These are phyloP conservation scores for Athalia circularis DNA, from an alignment of 2,888 invertebrate species.

Conservation along the genomic window DNA sequence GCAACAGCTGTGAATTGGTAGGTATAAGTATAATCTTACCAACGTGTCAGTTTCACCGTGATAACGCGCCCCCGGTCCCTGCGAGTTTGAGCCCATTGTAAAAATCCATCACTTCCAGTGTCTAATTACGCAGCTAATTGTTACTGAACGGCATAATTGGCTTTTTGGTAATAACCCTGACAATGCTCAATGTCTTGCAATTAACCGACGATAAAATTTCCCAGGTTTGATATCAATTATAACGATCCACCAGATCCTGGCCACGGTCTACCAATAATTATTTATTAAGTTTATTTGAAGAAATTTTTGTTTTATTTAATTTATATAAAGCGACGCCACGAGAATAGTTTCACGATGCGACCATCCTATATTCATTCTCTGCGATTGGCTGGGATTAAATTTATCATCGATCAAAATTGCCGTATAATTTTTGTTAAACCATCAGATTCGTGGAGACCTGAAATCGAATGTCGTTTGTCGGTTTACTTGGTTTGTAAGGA, in stretches of 20 bases:
- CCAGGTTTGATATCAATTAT: constrained; percentile 38
- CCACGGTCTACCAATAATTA: background rate
- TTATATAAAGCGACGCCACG: no score
- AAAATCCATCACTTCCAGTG: constrained; percentile 42
- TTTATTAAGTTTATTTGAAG: background rate
- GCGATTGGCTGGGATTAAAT: no score
- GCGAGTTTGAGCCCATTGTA: constrained; percentile 18
- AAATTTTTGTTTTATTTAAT: no score
- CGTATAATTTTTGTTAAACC: no score
- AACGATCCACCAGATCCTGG: constrained; percentile 26
- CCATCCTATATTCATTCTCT: no score
- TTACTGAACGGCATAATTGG: constrained; percentile 56
- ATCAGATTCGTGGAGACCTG: no score
- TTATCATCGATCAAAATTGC: no score
- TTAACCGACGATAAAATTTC: constrained; percentile 40
- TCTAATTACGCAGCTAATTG: constrained; percentile 53
- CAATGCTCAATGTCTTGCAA: constrained; percentile 40
- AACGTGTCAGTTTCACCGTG: constrained; percentile 25
- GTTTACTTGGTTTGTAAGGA: no score
- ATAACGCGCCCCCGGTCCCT: background rate
- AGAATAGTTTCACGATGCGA: no score
- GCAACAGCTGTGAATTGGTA: background rate
- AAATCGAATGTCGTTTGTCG: no score
- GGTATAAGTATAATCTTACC: background rate
- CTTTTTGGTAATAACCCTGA: constrained; percentile 37